Evolutionary conservation across 2,797 vertebrate species (phyloP), one percentile per base, ranked within the genome.

Genomic region (Bufotes viridis): DNA sequence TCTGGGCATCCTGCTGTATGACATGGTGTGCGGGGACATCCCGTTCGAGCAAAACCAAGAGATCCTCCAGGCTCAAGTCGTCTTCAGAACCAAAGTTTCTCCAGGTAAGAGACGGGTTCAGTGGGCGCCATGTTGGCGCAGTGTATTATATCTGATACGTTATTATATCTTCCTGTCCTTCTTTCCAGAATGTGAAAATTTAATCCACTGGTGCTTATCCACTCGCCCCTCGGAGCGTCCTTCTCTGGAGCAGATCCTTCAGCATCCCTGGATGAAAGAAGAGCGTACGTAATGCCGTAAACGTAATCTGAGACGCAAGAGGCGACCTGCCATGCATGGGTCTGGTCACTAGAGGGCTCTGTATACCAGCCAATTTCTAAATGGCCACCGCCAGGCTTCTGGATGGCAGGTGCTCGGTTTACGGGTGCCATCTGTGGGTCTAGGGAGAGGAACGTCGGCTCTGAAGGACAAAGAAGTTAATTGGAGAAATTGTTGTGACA

Each of bases 11-110:
- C 84, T 92, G 57, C 87, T 92, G 0, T 92, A 91, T 3, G 92
- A 92, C 88, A 99, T 99, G 98, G 98, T 99, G 67, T 99, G 98
- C 0, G 98, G 98, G 0, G 98, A 99, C 84, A 96, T 99, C 90
- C 98, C 98, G 0, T 99, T 99, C 0, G 97, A 99, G 88, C 97
- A 97, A 0, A 97, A 92, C 2, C 90, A 91, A 14, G 92, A 92
- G 57, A 92, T 92, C 26, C 85, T 90, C 8, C 82, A 87, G 58
- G 92, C 90, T 22, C 90, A 87, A n/a, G 76, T 92, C 63, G 76
- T 84, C 12, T 92, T 91, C 55, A 89, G 84, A 24, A 86, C 85
- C 86, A 84, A 42, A 2, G 82, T 92, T 24, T 90, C 91, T 34
- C 24, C 78, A 91, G 92, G 92, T 92, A 49, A 78, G 76, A 51